Evolutionary conservation across 2,888 invertebrate species (phyloP).

Genomic region (Eristalis intricaria): DNA sequence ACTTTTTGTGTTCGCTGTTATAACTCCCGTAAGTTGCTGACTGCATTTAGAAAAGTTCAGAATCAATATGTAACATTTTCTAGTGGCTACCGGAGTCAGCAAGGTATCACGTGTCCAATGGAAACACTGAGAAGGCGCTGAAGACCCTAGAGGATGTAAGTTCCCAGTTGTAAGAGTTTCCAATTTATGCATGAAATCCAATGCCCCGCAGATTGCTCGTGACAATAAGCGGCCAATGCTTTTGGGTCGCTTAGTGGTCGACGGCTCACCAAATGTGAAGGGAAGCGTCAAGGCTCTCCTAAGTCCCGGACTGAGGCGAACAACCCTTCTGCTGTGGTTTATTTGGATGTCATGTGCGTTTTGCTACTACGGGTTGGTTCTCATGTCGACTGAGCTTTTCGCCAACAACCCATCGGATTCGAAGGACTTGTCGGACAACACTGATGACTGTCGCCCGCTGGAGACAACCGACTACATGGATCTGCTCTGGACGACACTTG

Average conservation of each 20-base stretch:
- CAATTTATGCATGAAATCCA: background rate
- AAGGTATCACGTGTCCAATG: conserved; percentile 92
- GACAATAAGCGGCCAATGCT: conserved; percentile 95
- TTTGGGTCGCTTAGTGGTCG: conserved; percentile 91
- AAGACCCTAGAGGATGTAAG: conserved; percentile 89
- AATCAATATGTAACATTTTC: background rate
- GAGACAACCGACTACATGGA: conserved; percentile 95
- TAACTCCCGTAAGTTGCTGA: conserved; percentile 87
- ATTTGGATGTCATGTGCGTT: conserved; percentile 98
- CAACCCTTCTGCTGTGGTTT: conserved; percentile 94
- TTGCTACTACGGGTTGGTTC: conserved; percentile 96
- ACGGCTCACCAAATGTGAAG: conserved; percentile 84
- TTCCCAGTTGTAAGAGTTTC: background rate
- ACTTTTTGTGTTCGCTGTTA: conserved; percentile 89
- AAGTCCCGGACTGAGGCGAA: conserved; percentile 90
- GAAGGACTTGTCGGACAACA: conserved; percentile 73
- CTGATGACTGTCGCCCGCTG: conserved; percentile 86
- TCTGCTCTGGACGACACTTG: conserved; percentile 95
- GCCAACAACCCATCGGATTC: conserved; percentile 73
- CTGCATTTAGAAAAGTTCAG: background rate
- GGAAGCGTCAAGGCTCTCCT: conserved; percentile 88
- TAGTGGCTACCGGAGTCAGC: conserved; percentile 97
- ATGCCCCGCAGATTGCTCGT: conserved; percentile 85
- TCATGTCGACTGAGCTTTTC: conserved; percentile 97
- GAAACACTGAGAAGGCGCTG: conserved; percentile 92